Evolutionary conservation across 1,140 invertebrate species (phyloP).

Genomic region (Magallana ariakensis): DNA sequence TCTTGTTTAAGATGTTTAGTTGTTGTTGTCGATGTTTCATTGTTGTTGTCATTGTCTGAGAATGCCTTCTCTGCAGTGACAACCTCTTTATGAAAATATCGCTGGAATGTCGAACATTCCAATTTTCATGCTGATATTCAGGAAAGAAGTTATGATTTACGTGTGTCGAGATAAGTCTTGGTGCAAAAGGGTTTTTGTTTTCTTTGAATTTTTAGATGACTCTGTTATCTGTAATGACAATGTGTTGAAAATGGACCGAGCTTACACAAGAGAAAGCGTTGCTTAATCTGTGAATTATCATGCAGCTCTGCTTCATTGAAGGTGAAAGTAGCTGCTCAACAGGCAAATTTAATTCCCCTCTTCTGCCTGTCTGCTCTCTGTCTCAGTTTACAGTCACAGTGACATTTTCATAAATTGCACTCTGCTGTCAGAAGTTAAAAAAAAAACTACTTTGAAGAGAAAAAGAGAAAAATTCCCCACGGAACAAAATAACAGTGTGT

Average conservation of each 20-base stretch:
- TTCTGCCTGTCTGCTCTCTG: neutral
- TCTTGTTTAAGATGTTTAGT: too few species aligned
- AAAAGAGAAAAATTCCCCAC: neutral
- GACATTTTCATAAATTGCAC: slow-evolving; percentile 14
- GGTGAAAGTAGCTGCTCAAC: neutral
- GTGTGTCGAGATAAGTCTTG: too few species aligned
- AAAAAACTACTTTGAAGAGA: neutral
- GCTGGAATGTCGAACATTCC: neutral
- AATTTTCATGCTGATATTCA: too few species aligned
- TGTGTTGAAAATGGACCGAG: too few species aligned
- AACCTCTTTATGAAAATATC: slow-evolving; percentile 9
- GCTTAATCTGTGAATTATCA: neutral
- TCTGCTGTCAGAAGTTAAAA: neutral
- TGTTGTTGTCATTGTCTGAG: neutral
- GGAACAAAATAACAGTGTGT: neutral
- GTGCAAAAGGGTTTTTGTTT: too few species aligned
- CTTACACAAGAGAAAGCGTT: neutral
- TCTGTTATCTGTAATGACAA: too few species aligned
- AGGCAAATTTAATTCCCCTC: neutral
- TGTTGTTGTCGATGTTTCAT: too few species aligned
- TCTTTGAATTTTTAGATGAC: too few species aligned
- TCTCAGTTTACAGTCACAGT: neutral
- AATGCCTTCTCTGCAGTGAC: neutral
- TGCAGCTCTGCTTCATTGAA: neutral
- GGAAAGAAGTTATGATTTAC: too few species aligned